Conservation (phyloP, 2,888 invertebrate species). For the Iselma pallidipennis region DNA sequence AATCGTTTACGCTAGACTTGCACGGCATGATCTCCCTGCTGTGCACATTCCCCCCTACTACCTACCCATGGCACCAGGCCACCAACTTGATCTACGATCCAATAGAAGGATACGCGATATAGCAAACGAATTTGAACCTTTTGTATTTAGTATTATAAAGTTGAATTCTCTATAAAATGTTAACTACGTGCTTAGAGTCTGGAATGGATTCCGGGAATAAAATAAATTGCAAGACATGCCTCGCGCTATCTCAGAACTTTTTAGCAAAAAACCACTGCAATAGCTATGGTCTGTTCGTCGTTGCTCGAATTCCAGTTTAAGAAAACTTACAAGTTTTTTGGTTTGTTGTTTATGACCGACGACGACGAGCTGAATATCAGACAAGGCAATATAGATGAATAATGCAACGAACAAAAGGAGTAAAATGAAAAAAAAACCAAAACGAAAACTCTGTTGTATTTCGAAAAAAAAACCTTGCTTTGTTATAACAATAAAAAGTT, state of each 20-base stretch:
- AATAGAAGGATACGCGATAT: constrained; percentile 36
- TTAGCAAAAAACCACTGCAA: constrained; percentile 34
- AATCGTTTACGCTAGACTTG: constrained; percentile 44
- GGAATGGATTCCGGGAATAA: constrained; percentile 56
- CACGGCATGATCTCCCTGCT: constrained; percentile 38
- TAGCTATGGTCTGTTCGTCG: constrained; percentile 23
- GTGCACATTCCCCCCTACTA: constrained; percentile 25
- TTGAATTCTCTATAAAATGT: constrained; percentile 16
- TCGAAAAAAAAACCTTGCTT: too few species aligned
- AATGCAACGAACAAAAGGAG: constrained; percentile 1
- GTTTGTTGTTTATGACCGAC: not conserved
- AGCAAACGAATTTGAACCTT: constrained; percentile 30
- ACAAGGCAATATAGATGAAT: not conserved
- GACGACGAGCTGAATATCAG: not conserved
- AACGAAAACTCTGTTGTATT: too few species aligned
- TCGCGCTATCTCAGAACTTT: constrained; percentile 46
- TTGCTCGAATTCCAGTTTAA: constrained; percentile 13
- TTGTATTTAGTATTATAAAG: constrained; percentile 12
- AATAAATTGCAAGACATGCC: constrained; percentile 55
- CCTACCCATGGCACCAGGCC: constrained; percentile 31
- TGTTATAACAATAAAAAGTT: too few species aligned
- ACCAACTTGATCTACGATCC: constrained; percentile 49
- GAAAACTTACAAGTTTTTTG: constrained; percentile 11
- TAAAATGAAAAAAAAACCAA: constrained; percentile 1
- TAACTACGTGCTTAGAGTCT: constrained; percentile 52